Evolutionary conservation across 2,797 vertebrate species (phyloP), one percentile per base, ranked within the genome.

Genomic region (Acipenser oxyrinchus): DNA sequence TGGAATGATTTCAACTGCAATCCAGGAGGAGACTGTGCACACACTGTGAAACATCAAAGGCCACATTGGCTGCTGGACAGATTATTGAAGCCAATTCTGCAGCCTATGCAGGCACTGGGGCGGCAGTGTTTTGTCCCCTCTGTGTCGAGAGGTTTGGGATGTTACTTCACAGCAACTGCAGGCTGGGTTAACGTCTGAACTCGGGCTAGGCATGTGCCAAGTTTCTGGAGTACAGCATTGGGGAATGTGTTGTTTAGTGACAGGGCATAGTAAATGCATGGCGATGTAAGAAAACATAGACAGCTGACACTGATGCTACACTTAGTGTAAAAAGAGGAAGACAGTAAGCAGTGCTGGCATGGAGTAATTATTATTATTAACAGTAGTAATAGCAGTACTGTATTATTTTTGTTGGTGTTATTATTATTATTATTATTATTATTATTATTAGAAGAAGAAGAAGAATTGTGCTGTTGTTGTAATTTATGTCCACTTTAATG

Each of bases 1-100:
- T 59, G 65, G 65, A 60, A 66, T 13, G 12, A 6, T 66, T 60
- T 66, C 58, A 66, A 55, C 49, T 10, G n/a, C 11, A 13, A 37
- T 61, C 49, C 66, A 15, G n/a, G 48, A 15, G 58, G 13, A 52
- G 49, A 48, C 15, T 7, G 58, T 55, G 66, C 58, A 12, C 66
- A 12, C n/a, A 12, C n/a, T 51, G 37, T 48, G 10, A 49, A 48
- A 67, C 66, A 61, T 67, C 66, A 67, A 67, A 60, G 15, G 49
- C 6, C 8, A n/a, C n/a, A 11, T 67, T 67, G 66, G 66, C 66
- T 61, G 50, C 58, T 51, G 50, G 59, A 67, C 66, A 60, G 13
- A 23, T 60, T 61, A 12, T 61, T 60, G 59, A 67, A 67, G 57
- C 66, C 58, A 12, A 11, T 51, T 67, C 60, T 66, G 55, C 48